Base-by-base conservation (phyloP, 2,888 invertebrate species). In the Tachina fera region DNA sequence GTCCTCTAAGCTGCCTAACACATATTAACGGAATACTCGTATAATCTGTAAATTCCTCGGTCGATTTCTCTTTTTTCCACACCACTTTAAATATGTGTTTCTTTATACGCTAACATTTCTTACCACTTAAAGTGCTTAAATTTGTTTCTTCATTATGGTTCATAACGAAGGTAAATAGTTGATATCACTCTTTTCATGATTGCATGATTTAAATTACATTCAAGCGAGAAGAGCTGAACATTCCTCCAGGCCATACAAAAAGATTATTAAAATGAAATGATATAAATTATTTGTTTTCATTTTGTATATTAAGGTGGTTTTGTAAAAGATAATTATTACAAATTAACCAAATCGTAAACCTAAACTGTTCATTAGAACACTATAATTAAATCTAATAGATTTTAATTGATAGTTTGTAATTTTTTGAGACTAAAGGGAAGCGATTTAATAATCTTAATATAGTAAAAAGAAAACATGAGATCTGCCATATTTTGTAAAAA, bases 311-410 rank as follows among this genome's bases (percentile, higher is more conserved):
- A 16, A 39, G 60, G 67, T 41, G 49, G 41, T 67, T 82, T 74
- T 76, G 74, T 85, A 75, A 82, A 71, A 75, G 63, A 82, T 85
- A 85, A 85, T 85, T 85, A 82, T 85, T 85, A 85, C 78, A 85
- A 82, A 79, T 85, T 85, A 85, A 61, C 68, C 13, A 85, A 79
- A 79, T 82, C 79, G 85, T 82, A 85, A 75, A 16, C 53, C 41
- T 75, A 68, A 82, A 82, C 68, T 70, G 74, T 70, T 85, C 63
- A 65, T 78, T 75, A 68, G 70, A 65, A 82, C 70, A 60, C 78
- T 82, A 71, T 82, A 85, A 82, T 82, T 85, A 85, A 79, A 79
- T 71, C 19, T 82, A 78, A 85, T 82, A 70, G 82, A 65, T 70
- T 76, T 75, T 45, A 81, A 81, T 22, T 85, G 58, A 75, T 82